Base-by-base conservation (phyloP, 2,888 invertebrate species). In the Autographa gamma region DNA sequence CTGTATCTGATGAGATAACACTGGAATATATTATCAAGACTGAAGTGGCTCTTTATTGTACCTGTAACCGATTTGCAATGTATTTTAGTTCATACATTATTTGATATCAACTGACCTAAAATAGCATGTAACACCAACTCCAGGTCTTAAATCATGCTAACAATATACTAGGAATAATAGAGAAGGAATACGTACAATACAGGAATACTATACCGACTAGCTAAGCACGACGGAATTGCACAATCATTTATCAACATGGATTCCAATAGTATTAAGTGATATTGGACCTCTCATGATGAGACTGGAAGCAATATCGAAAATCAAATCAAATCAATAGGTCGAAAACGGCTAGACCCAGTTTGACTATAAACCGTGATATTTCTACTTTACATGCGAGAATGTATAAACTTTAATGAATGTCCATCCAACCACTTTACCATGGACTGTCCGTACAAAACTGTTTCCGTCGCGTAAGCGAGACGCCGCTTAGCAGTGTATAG, bases 361-460 rank as follows among this genome's bases (percentile, higher is more conserved):
- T 25, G 19, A 19, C 54, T 56, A 19, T 9, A 18, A 11, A 54
- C 18, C 54, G 19, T 56, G 11, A 19, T 25, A 19, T 60, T 58
- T 38, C 52, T 38, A 13, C 19, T 59, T 76, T 79, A 71, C 66
- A 74, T 69, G 48, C 65, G 58, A 60, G 66, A 69, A 72, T 52
- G 62, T 60, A 58, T 31, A 63, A 58, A 31, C 63, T 69, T 73
- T 67, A 69, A 73, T 79, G 64, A 66, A 52, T 60, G 54, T 63
- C 73, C 63, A 66, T 59, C 63, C 31, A 66, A 25, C 25, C 1
- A 1, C 25, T 25, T 25, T 25, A 25, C 25, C 25, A 25, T 25
- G 25, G 25, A 25, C 25, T 25, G 2, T 25, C 3, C 25, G 3
- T 2, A 3, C 25, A 25, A 25, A 2, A 25, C 25, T 25, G 25